Evolutionary conservation across 2,113 vertebrate species (phyloP).

Genomic region (Trochalopteron elliotii): DNA sequence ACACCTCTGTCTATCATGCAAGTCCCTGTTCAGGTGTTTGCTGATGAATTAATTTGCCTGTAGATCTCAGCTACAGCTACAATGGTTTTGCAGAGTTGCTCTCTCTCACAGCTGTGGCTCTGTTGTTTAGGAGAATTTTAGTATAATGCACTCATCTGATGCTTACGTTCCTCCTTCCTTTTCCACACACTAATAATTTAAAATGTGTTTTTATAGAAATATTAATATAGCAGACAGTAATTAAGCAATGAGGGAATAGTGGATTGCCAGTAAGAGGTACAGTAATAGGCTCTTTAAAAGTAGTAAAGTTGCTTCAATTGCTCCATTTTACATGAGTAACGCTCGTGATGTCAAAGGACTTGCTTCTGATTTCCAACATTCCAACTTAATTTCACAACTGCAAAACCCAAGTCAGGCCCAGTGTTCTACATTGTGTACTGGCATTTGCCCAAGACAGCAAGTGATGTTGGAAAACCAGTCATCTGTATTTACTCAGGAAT

Average conservation of each 20-base stretch:
- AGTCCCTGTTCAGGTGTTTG: slow-evolving; percentile 39
- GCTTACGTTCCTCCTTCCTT: not conserved
- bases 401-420: not conserved
- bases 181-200: not conserved
- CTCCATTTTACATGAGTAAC: not conserved
- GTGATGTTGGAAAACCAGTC: not conserved
- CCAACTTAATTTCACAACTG: not conserved
- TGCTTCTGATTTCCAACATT: not conserved
- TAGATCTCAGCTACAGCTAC: not conserved
- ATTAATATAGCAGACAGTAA: not conserved
- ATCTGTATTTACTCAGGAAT: not conserved
- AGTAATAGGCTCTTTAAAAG: not conserved
- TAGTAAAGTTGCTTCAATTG: not conserved
- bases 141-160: not conserved
- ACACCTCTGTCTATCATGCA: slow-evolving; percentile 5
- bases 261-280: not conserved
- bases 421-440: not conserved
- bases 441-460: not conserved
- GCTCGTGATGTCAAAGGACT: not conserved
- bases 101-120: not conserved
- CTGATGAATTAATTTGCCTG: slow-evolving; percentile 31
- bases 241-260: not conserved
- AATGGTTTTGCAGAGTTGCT: not conserved
- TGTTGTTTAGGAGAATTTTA: not conserved
- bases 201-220: not conserved